These are phyloP conservation scores for Graptemys geographica DNA, from an alignment of 2,797 vertebrate genomes.

Conservation along the genomic window DNA sequence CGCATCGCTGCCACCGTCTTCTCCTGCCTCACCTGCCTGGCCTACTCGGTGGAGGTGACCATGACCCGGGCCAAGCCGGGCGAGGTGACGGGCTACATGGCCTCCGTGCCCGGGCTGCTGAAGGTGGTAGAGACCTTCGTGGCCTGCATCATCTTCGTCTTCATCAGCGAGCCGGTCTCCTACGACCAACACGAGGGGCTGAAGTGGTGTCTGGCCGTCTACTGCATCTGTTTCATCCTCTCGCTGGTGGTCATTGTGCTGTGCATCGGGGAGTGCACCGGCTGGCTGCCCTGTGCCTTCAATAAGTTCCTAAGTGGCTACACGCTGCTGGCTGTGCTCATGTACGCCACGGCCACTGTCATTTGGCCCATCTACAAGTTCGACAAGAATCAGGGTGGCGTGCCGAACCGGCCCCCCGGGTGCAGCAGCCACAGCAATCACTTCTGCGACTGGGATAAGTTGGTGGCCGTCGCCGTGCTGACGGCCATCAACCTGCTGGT, in stretches of 20 bases:
- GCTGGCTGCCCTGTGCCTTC: constrained; percentile 88
- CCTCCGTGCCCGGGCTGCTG: constrained; percentile 89
- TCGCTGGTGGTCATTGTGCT: constrained; percentile 87
- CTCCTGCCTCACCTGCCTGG: constrained; percentile 89
- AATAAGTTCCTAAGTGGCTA: constrained; percentile 89
- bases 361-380: constrained; percentile 94
- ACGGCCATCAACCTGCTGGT: constrained; percentile 76
- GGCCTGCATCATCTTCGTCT: constrained; percentile 92
- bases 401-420: rapidly evolving
- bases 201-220: constrained; percentile 91
- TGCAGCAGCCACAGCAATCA: rapidly evolving
- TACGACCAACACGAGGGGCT: constrained; percentile 79
- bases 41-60: constrained; percentile 89
- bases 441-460: constrained; percentile 64
- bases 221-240: constrained; percentile 93
- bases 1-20: constrained; percentile 85
- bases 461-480: constrained; percentile 69
- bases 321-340: constrained; percentile 85
- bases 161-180: constrained; percentile 79
- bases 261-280: constrained; percentile 90
- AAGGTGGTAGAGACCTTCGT: constrained; percentile 93
- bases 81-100: constrained; percentile 93
- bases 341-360: constrained; percentile 88
- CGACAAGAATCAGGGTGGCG: constrained; percentile 78
- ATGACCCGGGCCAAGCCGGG: constrained; percentile 90